Percentiles rank a stretch among this genome's conserved stretches.
Conservation (phyloP, 2,113 vertebrate species). For the Zosterops pallidus region DNA sequence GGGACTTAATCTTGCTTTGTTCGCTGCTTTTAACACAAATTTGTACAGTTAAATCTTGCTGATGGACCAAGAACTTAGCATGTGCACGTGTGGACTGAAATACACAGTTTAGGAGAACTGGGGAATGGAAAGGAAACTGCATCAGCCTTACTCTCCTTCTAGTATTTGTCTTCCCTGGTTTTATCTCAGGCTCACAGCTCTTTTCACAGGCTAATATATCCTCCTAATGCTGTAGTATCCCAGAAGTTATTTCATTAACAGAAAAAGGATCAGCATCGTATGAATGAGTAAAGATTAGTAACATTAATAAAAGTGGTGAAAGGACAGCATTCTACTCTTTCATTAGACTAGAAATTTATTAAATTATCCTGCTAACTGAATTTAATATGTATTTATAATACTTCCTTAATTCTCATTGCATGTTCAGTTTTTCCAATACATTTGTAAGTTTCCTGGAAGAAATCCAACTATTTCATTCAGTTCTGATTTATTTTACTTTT, state of each 20-base stretch:
- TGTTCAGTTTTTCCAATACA: not conserved
- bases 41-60: not conserved
- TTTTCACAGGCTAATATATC: not conserved
- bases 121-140: not conserved
- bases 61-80: not conserved
- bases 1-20: not conserved
- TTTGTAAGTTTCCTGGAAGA: not conserved
- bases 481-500: not conserved
- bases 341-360: not conserved
- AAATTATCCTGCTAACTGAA: not conserved
- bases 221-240: not conserved
- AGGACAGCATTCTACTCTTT: not conserved
- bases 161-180: not conserved
- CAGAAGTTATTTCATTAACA: not conserved
- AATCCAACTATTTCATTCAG: not conserved
- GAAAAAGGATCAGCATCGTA: not conserved
- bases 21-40: not conserved
- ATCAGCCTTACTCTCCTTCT: not conserved
- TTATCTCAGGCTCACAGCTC: not conserved
- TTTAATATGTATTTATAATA: not conserved
- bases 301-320: not conserved
- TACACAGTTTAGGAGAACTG: not conserved
- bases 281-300: not conserved
- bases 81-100: fast-evolving
- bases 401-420: not conserved